Evolutionary conservation across 2,113 vertebrate species (phyloP).

Genomic region (Panurus biarmicus): DNA sequence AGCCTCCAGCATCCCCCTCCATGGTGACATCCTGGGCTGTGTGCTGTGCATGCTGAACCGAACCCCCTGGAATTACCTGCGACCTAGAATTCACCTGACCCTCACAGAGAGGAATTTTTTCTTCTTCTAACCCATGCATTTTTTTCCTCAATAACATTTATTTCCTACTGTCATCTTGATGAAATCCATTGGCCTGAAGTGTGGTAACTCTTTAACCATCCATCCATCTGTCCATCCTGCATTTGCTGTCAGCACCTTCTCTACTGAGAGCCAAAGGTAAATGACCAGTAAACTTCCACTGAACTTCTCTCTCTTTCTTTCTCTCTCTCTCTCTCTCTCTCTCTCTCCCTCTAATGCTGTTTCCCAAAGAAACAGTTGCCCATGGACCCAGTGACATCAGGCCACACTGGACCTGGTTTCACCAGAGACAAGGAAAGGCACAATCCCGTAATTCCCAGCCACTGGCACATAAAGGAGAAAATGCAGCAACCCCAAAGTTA

Average conservation of each 20-base stretch:
- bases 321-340: too few species aligned
- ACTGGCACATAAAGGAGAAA: accelerated
- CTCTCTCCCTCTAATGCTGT: too few species aligned
- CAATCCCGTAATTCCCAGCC: accelerated
- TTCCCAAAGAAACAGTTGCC: not conserved
- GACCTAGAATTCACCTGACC: not conserved
- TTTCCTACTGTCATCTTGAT: accelerated
- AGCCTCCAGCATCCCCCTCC: not conserved
- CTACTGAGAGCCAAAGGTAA: not conserved
- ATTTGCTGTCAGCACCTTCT: not conserved
- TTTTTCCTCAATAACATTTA: not conserved
- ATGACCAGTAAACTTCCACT: not conserved
- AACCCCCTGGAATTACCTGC: not conserved
- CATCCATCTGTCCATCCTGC: not conserved
- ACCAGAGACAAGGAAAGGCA: not conserved
- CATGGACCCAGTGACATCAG: too few species aligned
- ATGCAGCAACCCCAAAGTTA: not conserved
- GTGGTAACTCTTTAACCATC: not conserved
- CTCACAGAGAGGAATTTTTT: not conserved
- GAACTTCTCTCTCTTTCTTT: too few species aligned
- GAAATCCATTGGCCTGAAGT: accelerated
- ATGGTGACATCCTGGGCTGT: not conserved
- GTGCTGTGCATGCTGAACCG: accelerated
- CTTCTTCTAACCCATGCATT: not conserved
- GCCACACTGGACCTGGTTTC: accelerated